Base-by-base conservation (phyloP, 2,797 vertebrate species). In the Crenuchus spilurus region DNA sequence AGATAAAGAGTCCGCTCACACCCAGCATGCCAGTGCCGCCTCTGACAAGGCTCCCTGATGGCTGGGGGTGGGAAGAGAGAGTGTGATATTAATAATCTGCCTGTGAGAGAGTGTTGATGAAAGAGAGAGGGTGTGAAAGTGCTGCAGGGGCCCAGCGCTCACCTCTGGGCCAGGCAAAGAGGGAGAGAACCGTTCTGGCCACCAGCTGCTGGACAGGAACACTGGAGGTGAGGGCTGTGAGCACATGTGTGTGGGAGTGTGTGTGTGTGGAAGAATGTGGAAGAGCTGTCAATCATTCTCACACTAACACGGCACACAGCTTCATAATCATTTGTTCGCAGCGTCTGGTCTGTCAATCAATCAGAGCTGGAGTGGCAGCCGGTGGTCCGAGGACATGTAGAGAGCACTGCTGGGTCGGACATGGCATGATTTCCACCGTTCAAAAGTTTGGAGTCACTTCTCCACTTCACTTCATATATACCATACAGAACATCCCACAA, bases 311-410 rank as follows among this genome's bases (percentile, higher is more conserved):
- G 46, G 37, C 73, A 39, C 57, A 39, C 44, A 67, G 48, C 65
- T 58, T 80, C 42, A 77, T 74, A 74, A 77, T 79, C 66, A 65
- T 75, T 81, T 77, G 74, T 72, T 72, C 46, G 20, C 61, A 7
- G 72, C 24, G 26, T 57, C 44, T 39, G 55, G 60, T 63, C 80
- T 87, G 89, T 87, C 90, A 88, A 76, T 90, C 88, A 89, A 70
- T 86, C 77, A 71, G 70, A 37, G 69, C 13, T n/a, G 35, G 65
- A 52, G 76, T 79, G 78, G 73, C 77, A 80, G 63, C 49, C 18
- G 30, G 66, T 63, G 55, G 66, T 72, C 75, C 64, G 66, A 71
- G 61, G 54, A 69, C 68, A 70, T 7, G 33, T 57, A 48, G 57
- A 76, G 75, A 26, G 30, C 30, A 18, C 48, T 70, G 76, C 39